phyloP scores from a whole-genome alignment of 2,113 vertebrate species.

The Chascanopsetta lugubris region DNA sequence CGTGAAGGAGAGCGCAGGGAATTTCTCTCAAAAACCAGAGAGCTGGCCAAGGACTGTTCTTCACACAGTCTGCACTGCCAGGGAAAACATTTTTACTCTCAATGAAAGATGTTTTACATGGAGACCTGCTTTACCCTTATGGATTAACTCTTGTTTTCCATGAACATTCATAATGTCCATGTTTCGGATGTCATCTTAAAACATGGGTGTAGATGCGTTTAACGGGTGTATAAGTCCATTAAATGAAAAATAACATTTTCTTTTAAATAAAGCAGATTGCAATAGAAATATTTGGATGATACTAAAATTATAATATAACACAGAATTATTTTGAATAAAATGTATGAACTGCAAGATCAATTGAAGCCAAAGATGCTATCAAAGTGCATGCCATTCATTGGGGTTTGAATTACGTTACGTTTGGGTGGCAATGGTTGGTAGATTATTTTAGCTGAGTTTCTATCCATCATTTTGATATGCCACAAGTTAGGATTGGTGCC shows the following conservation, averaged over 20 bases:
- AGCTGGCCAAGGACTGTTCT: constrained; percentile 40
- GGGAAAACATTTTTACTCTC: constrained; percentile 34
- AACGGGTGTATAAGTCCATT: neutral
- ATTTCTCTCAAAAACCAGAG: constrained; percentile 82
- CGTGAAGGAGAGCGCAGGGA: constrained; percentile 61
- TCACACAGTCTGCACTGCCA: constrained; percentile 7
- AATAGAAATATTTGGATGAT: neutral
- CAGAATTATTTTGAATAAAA: neutral
- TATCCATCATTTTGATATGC: too few relatives aligned
- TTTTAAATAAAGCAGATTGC: neutral
- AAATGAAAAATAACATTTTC: neutral
- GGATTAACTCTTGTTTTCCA: constrained; percentile 19
- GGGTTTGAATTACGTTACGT: too few relatives aligned
- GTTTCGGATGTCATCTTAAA: constrained; percentile 5
- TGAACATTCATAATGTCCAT: neutral
- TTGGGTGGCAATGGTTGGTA: too few relatives aligned
- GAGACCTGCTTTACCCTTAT: neutral
- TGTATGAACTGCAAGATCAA: neutral
- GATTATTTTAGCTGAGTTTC: too few relatives aligned
- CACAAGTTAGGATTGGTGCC: too few relatives aligned
- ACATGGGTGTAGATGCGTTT: neutral
- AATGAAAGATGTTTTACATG: neutral
- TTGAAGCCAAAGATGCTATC: too few relatives aligned
- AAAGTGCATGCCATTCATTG: too few relatives aligned
- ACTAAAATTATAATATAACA: neutral